Conservation (phyloP, 2,113 vertebrate genomes). For the Cryptotis parvus region DNA sequence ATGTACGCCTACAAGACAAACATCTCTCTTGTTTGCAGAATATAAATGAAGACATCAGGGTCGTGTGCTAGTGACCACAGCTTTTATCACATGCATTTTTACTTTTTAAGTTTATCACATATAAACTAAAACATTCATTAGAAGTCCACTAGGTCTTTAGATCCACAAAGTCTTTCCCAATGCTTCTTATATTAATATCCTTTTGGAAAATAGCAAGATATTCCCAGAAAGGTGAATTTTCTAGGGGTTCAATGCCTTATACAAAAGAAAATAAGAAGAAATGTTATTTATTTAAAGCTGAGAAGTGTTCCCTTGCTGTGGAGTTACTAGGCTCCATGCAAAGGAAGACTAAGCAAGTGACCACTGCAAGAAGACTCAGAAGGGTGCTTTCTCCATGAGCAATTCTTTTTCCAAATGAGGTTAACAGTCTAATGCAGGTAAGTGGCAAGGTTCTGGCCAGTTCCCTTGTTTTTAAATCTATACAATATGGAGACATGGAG, state of each 20-base stretch:
- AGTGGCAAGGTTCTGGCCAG: not conserved
- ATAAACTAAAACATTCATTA: conserved; percentile 78
- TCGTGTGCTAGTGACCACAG: conserved; percentile 72
- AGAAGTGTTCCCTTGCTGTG: conserved; percentile 71
- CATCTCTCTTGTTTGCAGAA: conserved; percentile 84
- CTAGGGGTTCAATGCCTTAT: conserved; percentile 45
- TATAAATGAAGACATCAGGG: conserved; percentile 85
- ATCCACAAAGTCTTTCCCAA: conserved; percentile 73
- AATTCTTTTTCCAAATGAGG: not conserved
- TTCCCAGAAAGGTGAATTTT: conserved; percentile 75
- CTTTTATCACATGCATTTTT: conserved; percentile 70
- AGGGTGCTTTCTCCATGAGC: rapidly evolving
- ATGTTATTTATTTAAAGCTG: conserved; percentile 74
- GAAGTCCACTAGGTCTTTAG: conserved; percentile 27
- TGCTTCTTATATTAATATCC: conserved; percentile 79
- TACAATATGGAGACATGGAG: not conserved
- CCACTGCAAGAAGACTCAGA: not conserved
- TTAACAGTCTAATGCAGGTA: not conserved
- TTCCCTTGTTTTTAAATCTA: not conserved
- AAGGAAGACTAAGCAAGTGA: not conserved
- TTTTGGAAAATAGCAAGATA: conserved; percentile 83
- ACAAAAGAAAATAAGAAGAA: conserved; percentile 80
- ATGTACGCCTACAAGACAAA: conserved; percentile 84
- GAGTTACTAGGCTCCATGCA: conserved; percentile 57
- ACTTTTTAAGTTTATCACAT: conserved; percentile 74